Base-by-base conservation (phyloP, 1,140 invertebrate genomes). In the Monomorium pharaonis region DNA sequence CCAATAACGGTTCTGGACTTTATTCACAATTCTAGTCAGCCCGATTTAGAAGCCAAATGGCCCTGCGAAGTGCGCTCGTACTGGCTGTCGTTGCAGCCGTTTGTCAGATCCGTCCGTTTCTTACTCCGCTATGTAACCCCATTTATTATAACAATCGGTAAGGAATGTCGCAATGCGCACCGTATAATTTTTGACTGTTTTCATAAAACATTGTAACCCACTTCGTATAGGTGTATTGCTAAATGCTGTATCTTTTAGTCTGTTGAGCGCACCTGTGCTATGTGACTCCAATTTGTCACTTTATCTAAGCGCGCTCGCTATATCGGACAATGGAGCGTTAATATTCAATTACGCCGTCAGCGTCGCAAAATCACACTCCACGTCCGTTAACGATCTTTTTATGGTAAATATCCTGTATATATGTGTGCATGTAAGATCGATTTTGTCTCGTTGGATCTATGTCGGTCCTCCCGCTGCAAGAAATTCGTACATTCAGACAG, bases 311-410 rank as follows among this genome's bases (percentile, higher is more conserved):
- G 91, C 92, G 42, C 88, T 94, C 33, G 92, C 93, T 21, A 81
- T 94, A 67, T 94, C 93, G 62, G 94, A 94, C 70, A 93, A 92
- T 77, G 93, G 92, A n/a, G 94, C 92, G 70, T 84, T 94, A 47
- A 86, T 94, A 58, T 91, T 93, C 65, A 94, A 93, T 89, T 94
- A 92, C 87, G 93, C 90, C 21, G 81, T 94, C 16, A 93, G 93
- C 60, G 88, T 94, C 21, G 92, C 92, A 56, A 90, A 93, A 67
- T 93, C 88, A 16, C 74, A 92, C 49, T 91, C 76, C 54, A 67
- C 74, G 10, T 74, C 72, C 44, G 89, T 94, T 65, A 94, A 94
- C 87, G 70, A 92, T 54, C 88, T 92, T 18, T 94, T 94, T 49
- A 92, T 93, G 92, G 94, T 94, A 91, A 77, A 65, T 70, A 72